Evolutionary conservation across 2,888 invertebrate species (phyloP).

Genomic region (Cosmia pyralina): DNA sequence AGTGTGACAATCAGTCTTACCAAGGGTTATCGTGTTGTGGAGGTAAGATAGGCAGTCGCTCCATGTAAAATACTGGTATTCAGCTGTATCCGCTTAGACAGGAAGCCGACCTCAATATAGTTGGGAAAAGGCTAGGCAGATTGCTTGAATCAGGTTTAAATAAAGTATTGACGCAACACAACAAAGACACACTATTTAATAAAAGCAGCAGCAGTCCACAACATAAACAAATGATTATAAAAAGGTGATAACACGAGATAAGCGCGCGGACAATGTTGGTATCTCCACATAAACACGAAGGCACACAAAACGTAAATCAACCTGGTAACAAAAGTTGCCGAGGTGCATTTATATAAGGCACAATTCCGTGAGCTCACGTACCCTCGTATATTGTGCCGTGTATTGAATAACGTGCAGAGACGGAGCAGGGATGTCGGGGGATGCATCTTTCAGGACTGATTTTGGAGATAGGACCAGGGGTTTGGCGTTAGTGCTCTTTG

Average conservation of each 20-base stretch:
- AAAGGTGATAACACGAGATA: conserved; percentile 38
- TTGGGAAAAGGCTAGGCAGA: no score
- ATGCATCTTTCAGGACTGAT: conserved; percentile 10
- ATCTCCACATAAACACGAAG: conserved; percentile 45
- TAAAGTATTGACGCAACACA: background rate
- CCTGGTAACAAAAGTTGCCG: conserved; percentile 39
- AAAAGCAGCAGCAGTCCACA: background rate
- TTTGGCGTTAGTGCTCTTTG: conserved; percentile 3
- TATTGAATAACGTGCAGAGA: conserved; percentile 65
- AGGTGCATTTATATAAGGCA: conserved; percentile 60
- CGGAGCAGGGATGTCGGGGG: conserved; percentile 28
- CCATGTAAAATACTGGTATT: no score
- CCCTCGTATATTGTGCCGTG: conserved; percentile 60
- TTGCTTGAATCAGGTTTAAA: background rate
- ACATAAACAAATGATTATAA: conserved; percentile 12
- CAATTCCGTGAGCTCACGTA: conserved; percentile 60
- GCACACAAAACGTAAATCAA: conserved; percentile 59
- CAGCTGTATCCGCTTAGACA: no score
- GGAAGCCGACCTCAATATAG: no score
- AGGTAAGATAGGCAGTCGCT: no score
- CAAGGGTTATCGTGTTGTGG: no score
- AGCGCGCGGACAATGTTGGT: conserved; percentile 24
- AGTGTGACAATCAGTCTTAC: no score
- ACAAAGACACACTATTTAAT: conserved; percentile 6
- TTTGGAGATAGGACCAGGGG: background rate